Percentiles rank a stretch among this genome's conserved stretches.
These are phyloP conservation scores for Pristionchus maxplancki DNA, from an alignment of 2,888 invertebrate genomes.

Conservation along the genomic window DNA sequence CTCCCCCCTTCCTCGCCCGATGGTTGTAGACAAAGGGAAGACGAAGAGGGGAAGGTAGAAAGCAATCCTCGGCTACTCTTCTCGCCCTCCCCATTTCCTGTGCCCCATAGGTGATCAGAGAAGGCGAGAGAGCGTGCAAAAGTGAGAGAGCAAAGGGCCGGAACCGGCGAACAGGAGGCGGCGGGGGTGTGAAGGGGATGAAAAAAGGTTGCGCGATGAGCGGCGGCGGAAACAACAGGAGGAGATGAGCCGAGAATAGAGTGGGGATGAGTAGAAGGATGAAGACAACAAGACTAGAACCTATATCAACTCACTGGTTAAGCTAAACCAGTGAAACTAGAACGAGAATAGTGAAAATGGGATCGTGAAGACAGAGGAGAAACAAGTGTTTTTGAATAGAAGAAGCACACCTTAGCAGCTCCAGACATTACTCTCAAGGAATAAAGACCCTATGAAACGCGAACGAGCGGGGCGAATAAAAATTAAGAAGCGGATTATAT, in stretches of 20 bases:
- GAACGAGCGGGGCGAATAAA: neutral
- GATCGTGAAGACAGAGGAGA: no score
- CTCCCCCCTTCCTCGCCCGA: neutral
- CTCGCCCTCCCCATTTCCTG: neutral
- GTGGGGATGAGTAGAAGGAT: neutral
- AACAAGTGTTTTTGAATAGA: no score
- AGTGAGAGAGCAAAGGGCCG: neutral
- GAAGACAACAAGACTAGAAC: no score
- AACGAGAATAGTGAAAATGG: neutral
- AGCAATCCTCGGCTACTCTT: neutral
- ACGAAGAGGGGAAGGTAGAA: neutral
- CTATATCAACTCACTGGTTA: no score
- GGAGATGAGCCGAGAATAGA: neutral
- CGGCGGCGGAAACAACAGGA: neutral
- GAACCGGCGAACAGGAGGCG: neutral
- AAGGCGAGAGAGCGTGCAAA: neutral
- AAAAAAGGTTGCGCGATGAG: neutral
- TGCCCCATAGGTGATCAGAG: neutral
- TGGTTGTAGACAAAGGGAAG: conserved; percentile 8
- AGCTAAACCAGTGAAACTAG: neutral
- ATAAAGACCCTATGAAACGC: neutral
- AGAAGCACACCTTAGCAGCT: no score
- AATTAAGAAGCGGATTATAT: no score
- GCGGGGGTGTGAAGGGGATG: neutral
- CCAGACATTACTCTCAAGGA: neutral